A percentile compares a stretch with the other conserved stretches of the same genome.
Conservation (phyloP, 2,888 invertebrate species). For the Drosophila fulvimacula region DNA sequence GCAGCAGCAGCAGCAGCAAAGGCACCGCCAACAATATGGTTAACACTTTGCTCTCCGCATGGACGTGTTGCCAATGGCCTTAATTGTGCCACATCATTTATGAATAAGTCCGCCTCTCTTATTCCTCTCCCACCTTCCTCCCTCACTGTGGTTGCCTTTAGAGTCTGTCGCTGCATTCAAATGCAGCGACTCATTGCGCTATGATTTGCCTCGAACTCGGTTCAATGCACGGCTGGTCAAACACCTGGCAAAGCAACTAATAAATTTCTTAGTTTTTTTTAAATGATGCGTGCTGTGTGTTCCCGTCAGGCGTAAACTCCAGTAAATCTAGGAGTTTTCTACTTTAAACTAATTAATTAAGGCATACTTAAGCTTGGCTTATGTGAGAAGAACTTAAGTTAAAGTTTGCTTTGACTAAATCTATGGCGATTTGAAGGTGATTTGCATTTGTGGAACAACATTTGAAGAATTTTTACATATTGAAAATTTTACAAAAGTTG, state of each 20-base stretch:
- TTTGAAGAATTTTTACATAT: too few species aligned
- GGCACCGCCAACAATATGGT: constrained; percentile 64
- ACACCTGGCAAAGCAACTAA: constrained; percentile 15
- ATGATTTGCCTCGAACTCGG: constrained; percentile 14
- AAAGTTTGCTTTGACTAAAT: not conserved
- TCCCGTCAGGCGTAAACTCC: constrained; percentile 7
- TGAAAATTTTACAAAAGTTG: too few species aligned
- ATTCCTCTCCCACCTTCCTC: not conserved
- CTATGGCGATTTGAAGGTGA: not conserved
- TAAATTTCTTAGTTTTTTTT: constrained; percentile 12
- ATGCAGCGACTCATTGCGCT: constrained; percentile 1
- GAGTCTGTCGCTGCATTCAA: constrained; percentile 3
- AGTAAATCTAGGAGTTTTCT: not conserved
- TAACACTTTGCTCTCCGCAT: constrained; percentile 55
- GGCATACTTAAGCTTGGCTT: too few species aligned
- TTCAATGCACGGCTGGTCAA: constrained; percentile 17
- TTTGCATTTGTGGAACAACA: not conserved
- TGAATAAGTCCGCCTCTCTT: constrained; percentile 18
- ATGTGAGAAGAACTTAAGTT: not conserved
- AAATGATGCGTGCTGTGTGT: not conserved
- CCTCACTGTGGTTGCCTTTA: not conserved
- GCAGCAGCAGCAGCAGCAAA: constrained; percentile 1
- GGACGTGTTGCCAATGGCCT: constrained; percentile 55
- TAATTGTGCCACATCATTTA: constrained; percentile 71
- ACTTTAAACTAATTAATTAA: not conserved